Conservation (phyloP, 2,113 vertebrate genomes). For the Sphyrna mokarran region DNA sequence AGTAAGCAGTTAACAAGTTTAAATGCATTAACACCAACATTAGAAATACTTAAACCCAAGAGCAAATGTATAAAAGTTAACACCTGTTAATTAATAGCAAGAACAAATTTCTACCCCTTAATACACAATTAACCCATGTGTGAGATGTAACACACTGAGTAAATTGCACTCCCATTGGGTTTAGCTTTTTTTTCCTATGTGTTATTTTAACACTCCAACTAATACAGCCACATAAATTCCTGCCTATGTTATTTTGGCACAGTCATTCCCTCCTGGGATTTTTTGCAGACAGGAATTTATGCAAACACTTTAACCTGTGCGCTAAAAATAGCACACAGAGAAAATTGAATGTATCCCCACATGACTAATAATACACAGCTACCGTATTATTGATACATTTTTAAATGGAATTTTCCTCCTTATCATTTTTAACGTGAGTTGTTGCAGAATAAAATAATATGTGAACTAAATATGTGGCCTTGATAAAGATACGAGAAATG, state of each 20-base stretch:
- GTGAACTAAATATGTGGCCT: background rate
- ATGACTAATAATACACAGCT: background rate
- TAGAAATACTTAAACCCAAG: slow-evolving; percentile 7
- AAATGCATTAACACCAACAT: background rate
- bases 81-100: slow-evolving; percentile 26
- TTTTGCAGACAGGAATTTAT: slow-evolving; percentile 26
- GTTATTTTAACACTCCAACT: slow-evolving; percentile 21
- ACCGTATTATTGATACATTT: background rate
- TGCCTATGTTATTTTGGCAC: slow-evolving; percentile 21
- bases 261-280: slow-evolving; percentile 10
- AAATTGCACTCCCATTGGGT: slow-evolving; percentile 28
- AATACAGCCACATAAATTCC: slow-evolving; percentile 17
- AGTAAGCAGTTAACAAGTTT: slow-evolving; percentile 3
- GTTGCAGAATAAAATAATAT: background rate
- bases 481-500: background rate
- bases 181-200: background rate
- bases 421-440: background rate
- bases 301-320: slow-evolving; percentile 8
- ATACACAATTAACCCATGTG: slow-evolving; percentile 24
- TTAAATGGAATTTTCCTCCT: background rate
- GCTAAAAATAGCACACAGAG: background rate
- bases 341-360: background rate
- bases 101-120: slow-evolving; percentile 26
- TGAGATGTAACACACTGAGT: slow-evolving; percentile 7
- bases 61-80: slow-evolving; percentile 18